A percentile compares a stretch with the other conserved stretches of the same genome.
These are phyloP conservation scores for Drosophila anomelani DNA, from an alignment of 2,888 invertebrate species.

Conservation along the genomic window DNA sequence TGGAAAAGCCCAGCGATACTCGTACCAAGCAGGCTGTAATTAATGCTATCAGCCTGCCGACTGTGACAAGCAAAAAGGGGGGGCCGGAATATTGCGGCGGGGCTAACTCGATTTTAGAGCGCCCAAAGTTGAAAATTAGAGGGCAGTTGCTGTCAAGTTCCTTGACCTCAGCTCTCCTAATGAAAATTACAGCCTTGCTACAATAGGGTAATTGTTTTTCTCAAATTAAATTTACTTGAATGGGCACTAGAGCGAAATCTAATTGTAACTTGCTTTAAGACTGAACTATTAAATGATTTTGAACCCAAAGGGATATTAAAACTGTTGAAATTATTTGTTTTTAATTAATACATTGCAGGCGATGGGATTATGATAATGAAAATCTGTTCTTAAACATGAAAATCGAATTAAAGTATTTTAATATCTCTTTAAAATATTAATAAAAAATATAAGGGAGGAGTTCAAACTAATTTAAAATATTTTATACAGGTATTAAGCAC, in stretches of 20 bases:
- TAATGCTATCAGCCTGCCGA: slow-evolving; percentile 55
- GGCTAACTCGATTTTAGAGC: slow-evolving; percentile 21
- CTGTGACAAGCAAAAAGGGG: slow-evolving; percentile 34
- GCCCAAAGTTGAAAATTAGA: slow-evolving; percentile 15
- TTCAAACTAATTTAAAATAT: too few species aligned
- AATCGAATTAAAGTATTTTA: not conserved
- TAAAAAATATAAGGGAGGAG: too few species aligned
- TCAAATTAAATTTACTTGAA: slow-evolving; percentile 2
- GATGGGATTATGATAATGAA: not conserved
- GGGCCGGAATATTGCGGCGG: slow-evolving; percentile 4
- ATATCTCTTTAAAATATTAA: too few species aligned
- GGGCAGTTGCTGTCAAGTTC: slow-evolving; percentile 12
- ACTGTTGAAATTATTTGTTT: too few species aligned
- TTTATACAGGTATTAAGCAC: too few species aligned
- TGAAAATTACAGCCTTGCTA: slow-evolving; percentile 10
- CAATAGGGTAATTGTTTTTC: slow-evolving; percentile 1
- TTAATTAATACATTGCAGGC: too few species aligned
- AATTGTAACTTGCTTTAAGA: not conserved
- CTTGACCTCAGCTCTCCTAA: slow-evolving; percentile 8
- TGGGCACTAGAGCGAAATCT: not conserved
- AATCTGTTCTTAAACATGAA: not conserved
- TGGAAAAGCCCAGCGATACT: slow-evolving; percentile 32
- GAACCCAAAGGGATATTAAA: too few species aligned
- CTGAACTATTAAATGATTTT: too few species aligned
- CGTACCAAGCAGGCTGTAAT: slow-evolving; percentile 51